phyloP scores from a whole-genome alignment of 2,797 vertebrate species.

The Cercopithecus mitis region DNA sequence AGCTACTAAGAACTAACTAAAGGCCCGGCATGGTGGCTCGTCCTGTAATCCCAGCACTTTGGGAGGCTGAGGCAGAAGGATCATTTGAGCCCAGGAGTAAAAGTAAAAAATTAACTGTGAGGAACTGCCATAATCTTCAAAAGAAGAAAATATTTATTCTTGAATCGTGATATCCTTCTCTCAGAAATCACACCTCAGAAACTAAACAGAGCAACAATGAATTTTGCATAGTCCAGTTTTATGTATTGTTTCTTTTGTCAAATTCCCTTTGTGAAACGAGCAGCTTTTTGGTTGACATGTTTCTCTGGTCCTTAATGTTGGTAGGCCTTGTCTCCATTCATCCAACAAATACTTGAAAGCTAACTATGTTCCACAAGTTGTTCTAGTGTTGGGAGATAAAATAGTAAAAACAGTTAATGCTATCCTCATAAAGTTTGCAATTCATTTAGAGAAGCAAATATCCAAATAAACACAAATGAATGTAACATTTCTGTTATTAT shows the following conservation, averaged over 20 bases:
- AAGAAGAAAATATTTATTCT: background rate
- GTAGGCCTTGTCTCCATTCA: background rate
- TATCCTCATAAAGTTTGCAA: background rate
- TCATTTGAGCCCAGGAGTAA: background rate
- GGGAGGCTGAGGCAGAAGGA: background rate
- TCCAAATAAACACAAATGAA: background rate
- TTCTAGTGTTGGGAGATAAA: conserved; percentile 18
- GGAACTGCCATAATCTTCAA: background rate
- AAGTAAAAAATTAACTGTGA: background rate
- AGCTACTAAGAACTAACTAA: background rate
- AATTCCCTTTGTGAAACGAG: background rate
- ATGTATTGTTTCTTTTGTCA: background rate
- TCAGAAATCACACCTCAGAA: background rate
- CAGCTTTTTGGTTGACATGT: background rate
- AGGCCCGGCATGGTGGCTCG: background rate
- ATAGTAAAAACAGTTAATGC: background rate
- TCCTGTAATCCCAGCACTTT: background rate
- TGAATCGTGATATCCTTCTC: background rate
- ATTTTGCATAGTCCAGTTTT: background rate
- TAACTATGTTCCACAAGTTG: background rate
- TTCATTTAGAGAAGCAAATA: background rate
- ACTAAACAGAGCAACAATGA: background rate
- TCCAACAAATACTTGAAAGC: background rate
- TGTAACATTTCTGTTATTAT: background rate
- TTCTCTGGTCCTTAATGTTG: background rate